Conservation (phyloP, 2,797 vertebrate genomes). For the Scolopax rusticola region DNA sequence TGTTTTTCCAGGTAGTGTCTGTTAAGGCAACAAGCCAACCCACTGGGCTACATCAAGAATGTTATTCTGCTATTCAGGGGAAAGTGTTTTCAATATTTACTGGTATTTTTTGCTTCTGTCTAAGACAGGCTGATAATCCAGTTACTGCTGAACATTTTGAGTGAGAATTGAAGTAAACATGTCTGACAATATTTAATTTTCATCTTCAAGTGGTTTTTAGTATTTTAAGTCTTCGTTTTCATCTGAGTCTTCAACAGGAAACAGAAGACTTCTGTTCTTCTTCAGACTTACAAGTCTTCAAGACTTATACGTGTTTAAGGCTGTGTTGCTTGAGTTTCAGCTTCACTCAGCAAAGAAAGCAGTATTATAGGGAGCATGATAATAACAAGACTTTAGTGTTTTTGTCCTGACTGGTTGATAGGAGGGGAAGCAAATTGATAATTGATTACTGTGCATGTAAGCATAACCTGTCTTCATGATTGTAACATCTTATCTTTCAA, state of each 20-base stretch:
- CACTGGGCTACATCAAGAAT: background rate
- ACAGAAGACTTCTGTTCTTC: background rate
- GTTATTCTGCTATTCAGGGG: background rate
- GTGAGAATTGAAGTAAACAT: accelerated
- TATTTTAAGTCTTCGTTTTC: background rate
- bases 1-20: background rate
- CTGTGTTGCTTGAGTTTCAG: background rate
- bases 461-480: background rate
- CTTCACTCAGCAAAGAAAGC: background rate
- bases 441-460: background rate
- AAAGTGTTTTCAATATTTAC: background rate
- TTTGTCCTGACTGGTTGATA: background rate
- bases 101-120: background rate
- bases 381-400: background rate
- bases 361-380: background rate
- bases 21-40: background rate
- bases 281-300: background rate
- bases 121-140: background rate
- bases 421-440: background rate
- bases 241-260: background rate
- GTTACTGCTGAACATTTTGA: background rate
- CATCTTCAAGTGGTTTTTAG: background rate
- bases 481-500: background rate
- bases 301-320: background rate
- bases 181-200: background rate